Evolutionary conservation across 2,797 vertebrate genomes (phyloP), one percentile per base, ranked within the genome.

Genomic region (Helostoma temminkii): DNA sequence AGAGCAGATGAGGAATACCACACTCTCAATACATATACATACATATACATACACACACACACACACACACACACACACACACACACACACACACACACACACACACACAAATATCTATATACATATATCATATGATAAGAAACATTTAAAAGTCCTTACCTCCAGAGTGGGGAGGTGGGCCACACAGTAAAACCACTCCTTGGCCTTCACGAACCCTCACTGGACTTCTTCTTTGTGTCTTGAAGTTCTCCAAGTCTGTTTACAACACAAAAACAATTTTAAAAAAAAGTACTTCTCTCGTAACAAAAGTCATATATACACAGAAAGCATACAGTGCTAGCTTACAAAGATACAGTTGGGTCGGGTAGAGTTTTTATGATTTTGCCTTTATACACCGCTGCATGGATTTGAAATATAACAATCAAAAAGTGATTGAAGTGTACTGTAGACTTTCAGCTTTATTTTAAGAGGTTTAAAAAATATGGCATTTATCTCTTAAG

Each of bases 121-220:
- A n/a, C 10, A 16, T 34, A 42, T 32, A 14, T 12, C 12, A n/a
- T 15, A 14, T 30, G 18, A n/a, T n/a, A 9, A 48, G 12, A 3
- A 32, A 19, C 8, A 48, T 7, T 12, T 10, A 16, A 34, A 45
- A 83, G 90, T 43, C 42, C n/a, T 43, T 93, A 99, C 97, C 97
- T 96, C 96, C 97, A 12, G 96, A 95, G 81, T 98, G 95, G 0
- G 95, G 91, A 0, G 97, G 97, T 0, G 97, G 96, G 3, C 96
- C 97, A 6, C 97, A 99, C 14, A 98, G 92, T 47, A 99, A 90
- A 32, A 98, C 97, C 90, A 99, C 97, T 58, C 97, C 97, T 90
- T 98, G 97, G 70, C 97, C 97, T 76, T 96, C 96, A 6, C 97
- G 96, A 15, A 98, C 97, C 0, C 95, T 96, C 71, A 99, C 97